These are phyloP conservation scores for Mechanitis messenoides DNA, from an alignment of 2,888 invertebrate species.

Conservation along the genomic window DNA sequence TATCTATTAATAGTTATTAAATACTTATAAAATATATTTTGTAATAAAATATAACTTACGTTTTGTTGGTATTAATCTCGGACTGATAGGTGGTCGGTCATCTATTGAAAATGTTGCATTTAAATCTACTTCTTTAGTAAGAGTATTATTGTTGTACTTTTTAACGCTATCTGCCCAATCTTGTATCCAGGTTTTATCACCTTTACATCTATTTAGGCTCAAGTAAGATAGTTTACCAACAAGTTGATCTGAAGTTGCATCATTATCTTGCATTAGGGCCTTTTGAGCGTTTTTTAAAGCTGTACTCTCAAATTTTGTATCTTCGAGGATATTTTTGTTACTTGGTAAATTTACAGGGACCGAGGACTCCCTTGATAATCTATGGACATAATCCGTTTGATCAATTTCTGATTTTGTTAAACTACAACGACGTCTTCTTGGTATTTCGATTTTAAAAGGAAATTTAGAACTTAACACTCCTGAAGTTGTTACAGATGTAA, in stretches of 20 bases:
- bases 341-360: constrained; percentile 65
- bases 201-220: constrained; percentile 69
- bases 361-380: constrained; percentile 61
- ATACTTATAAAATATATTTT: constrained; percentile 12
- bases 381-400: constrained; percentile 77
- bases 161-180: constrained; percentile 80
- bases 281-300: constrained; percentile 61
- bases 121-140: constrained; percentile 42
- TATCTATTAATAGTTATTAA: neutral
- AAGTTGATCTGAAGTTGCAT: constrained; percentile 54
- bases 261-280: constrained; percentile 51
- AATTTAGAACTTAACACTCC: constrained; percentile 79
- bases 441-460: constrained; percentile 48
- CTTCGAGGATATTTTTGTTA: constrained; percentile 42
- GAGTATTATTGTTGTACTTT: constrained; percentile 64
- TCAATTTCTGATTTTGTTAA: constrained; percentile 83
- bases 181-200: constrained; percentile 78
- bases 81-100: constrained; percentile 63
- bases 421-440: constrained; percentile 70
- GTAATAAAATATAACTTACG: constrained; percentile 48
- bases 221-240: constrained; percentile 66
- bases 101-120: constrained; percentile 43
- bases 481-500: constrained; percentile 84
- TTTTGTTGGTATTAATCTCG: constrained; percentile 54
- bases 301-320: constrained; percentile 62